Conservation (phyloP, 2,113 vertebrate species). For the Tachycineta bicolor region DNA sequence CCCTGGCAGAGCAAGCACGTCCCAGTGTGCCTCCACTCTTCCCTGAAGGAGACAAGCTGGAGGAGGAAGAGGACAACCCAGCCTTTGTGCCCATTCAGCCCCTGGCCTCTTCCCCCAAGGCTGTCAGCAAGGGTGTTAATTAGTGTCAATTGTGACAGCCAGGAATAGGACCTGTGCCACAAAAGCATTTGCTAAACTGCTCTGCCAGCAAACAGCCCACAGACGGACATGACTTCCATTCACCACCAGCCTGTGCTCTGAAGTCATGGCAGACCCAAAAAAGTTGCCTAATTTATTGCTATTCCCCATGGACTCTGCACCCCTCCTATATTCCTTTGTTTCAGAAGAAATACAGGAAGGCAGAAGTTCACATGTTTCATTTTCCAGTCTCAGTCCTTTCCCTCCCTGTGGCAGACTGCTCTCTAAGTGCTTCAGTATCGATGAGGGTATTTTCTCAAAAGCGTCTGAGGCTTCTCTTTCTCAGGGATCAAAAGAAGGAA, state of each 20-base stretch:
- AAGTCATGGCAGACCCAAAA: neutral
- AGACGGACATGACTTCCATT: neutral
- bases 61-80: neutral
- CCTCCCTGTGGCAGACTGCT: neutral
- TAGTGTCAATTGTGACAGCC: neutral
- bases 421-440: neutral
- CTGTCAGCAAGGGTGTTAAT: slow-evolving; percentile 18
- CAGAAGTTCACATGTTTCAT: neutral
- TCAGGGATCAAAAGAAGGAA: slow-evolving; percentile 24
- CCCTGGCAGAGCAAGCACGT: neutral
- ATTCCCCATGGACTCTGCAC: neutral
- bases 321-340: neutral
- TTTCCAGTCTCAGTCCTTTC: neutral
- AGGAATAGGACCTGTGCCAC: neutral
- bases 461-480: neutral
- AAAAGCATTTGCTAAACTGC: neutral
- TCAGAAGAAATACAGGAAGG: neutral
- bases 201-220: neutral
- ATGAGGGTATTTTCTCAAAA: slow-evolving; percentile 35
- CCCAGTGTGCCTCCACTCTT: neutral
- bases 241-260: neutral
- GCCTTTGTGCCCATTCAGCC: neutral
- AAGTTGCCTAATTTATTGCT: neutral
- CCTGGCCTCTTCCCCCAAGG: neutral
- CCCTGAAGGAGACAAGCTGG: neutral